A percentile compares a stretch with the other conserved stretches of the same genome.
phyloP scores from a whole-genome alignment of 2,797 vertebrate genomes.

The Sphenopsis melanotis region DNA sequence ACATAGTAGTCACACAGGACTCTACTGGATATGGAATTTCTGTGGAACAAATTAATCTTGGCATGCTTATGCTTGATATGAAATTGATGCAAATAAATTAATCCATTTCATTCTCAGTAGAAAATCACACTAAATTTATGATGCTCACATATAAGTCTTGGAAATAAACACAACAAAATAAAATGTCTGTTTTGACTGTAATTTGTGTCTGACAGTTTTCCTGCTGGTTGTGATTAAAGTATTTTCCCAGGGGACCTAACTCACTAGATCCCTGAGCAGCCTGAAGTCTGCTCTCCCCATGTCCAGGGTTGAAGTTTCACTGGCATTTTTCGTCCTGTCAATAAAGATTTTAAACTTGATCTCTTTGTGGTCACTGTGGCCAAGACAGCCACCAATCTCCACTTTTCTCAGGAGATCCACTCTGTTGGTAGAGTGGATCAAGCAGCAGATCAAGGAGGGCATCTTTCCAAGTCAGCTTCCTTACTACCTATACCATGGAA shows the following conservation, averaged over 20 bases:
- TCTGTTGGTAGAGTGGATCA: not conserved
- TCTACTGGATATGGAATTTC: not conserved
- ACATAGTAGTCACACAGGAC: not conserved
- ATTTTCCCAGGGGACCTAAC: not conserved
- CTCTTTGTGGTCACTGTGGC: accelerated
- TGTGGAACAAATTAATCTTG: not conserved
- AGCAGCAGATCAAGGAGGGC: not conserved
- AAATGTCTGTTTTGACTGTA: not conserved
- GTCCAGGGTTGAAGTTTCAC: not conserved
- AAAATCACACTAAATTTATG: not conserved
- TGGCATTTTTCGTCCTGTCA: not conserved
- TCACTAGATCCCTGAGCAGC: not conserved
- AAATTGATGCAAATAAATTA: not conserved
- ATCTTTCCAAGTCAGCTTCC: not conserved
- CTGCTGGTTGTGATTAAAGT: not conserved
- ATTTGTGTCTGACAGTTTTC: not conserved
- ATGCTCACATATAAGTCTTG: not conserved
- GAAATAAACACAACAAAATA: not conserved
- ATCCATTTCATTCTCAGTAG: not conserved
- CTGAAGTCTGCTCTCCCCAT: not conserved
- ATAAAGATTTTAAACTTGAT: not conserved
- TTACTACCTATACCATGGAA: not conserved
- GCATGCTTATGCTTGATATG: not conserved
- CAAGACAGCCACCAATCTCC: not conserved
- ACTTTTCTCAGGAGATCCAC: not conserved